phyloP scores from a whole-genome alignment of 2,888 invertebrate genomes.

The Metellina segmentata region DNA sequence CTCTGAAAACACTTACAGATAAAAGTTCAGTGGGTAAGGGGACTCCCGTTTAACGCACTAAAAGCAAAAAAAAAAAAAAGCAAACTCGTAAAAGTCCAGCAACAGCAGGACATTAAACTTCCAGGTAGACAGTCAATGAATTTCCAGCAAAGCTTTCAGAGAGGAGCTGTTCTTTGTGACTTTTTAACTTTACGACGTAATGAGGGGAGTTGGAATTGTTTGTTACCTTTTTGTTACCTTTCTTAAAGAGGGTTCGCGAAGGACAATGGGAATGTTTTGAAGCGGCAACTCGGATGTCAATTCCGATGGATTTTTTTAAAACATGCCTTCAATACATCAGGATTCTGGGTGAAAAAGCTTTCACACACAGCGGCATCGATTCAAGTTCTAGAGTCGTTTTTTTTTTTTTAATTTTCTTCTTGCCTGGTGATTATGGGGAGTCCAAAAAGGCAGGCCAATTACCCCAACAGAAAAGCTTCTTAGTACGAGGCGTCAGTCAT shows the following conservation, averaged over 20 bases:
- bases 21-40: too few relatives aligned
- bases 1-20: not conserved
- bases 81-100: not conserved
- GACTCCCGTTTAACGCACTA: too few relatives aligned
- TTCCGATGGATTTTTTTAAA: not conserved
- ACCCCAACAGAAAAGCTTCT: not conserved
- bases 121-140: constrained; percentile 21
- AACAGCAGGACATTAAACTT: not conserved
- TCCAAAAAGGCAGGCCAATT: not conserved
- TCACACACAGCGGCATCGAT: too few relatives aligned
- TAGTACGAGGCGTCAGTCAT: not conserved
- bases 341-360: not conserved
- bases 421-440: too few relatives aligned
- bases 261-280: too few relatives aligned
- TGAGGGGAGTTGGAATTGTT: constrained; percentile 30
- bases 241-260: too few relatives aligned
- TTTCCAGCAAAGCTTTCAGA: not conserved
- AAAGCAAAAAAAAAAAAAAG: constrained; percentile 2
- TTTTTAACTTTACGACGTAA: constrained; percentile 21
- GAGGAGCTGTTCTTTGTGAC: too few relatives aligned
- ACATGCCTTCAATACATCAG: too few relatives aligned
- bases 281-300: too few relatives aligned
- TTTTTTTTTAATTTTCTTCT: too few relatives aligned
- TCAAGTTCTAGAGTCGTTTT: too few relatives aligned
- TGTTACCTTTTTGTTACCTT: too few relatives aligned